A percentile compares a stretch with the other conserved stretches of the same genome.
Conservation (phyloP, 1,140 invertebrate species). For the Ridgeia piscesae region DNA sequence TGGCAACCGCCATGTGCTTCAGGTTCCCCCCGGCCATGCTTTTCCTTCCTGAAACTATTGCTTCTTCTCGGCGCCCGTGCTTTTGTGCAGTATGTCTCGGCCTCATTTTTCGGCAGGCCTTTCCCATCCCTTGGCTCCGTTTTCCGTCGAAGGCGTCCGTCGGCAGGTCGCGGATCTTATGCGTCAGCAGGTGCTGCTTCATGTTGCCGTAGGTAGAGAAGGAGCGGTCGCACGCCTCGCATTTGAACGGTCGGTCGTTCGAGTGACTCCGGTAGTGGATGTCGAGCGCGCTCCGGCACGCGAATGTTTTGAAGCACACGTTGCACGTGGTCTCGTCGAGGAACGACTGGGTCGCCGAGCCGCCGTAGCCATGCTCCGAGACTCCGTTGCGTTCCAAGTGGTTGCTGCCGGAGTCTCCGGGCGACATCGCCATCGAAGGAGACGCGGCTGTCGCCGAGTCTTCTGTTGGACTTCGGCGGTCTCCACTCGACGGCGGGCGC, state of each 20-base stretch:
- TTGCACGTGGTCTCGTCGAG: conserved; percentile 73
- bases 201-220: conserved; percentile 98
- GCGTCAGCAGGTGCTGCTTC: conserved; percentile 96
- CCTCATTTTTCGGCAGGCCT: background rate
- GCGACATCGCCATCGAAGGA: background rate
- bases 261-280: conserved; percentile 97
- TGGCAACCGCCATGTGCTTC: conserved; percentile 95
- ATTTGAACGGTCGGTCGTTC: conserved; percentile 98
- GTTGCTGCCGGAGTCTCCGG: background rate
- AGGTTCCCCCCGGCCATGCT: conserved; percentile 43
- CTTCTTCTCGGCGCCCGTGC: background rate
- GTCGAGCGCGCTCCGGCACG: conserved; percentile 94
- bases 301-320: conserved; percentile 98
- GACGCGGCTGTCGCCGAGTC: background rate
- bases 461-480: background rate
- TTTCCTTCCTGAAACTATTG: too few species aligned
- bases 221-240: conserved; percentile 92
- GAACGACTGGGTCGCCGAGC: conserved; percentile 16
- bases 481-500: background rate
- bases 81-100: background rate
- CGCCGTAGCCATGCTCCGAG: background rate
- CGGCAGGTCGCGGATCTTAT: conserved; percentile 87
- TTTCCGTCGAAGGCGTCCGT: conserved; percentile 45
- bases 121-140: background rate
- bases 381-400: background rate